Base-by-base conservation (phyloP, 2,113 vertebrate species). In the Panthera leo region DNA sequence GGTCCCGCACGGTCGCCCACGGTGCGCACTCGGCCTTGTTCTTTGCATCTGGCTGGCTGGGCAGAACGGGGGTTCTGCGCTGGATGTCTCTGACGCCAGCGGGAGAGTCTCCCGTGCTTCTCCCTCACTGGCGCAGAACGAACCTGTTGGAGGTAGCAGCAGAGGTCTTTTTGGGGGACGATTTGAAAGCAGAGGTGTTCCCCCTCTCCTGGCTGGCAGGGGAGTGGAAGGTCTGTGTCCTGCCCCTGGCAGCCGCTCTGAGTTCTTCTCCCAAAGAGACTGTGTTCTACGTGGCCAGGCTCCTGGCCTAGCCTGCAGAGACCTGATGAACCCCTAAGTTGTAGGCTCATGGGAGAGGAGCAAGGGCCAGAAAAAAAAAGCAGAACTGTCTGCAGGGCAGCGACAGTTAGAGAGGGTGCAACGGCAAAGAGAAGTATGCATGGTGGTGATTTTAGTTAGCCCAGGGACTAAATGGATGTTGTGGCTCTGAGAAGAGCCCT, bases 1-100 rank as follows among this genome's bases (percentile, higher is more conserved):
- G 98, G 99, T 99, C 71, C n/a, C 6, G 39, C 34, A 8, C 7
- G 21, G 55, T 58, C 19, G 18, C 55, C 18, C 34, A 5, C 31
- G 0, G n/a, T 15, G 45, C 25, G 1, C 42, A 2, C 7, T 13
- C 1, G 15, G 10, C 42, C 27, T 5, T 83, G 27, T 14, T 8
- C 42, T 9, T 19, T 36, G 48, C n/a, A 8, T n/a, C 27, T 31
- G 55, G 4, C 51, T 5, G 18, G 5, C 9, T 2, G 34, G 63
- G 34, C 42, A 5, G 2, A 27, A 21, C 2, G 5, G 19, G 27
- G 34, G 1, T 7, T 10, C 18, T 1, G 8, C 14, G 0, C 39
- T 23, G 51, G 42, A 13, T 21, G 14, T 36, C 11, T 16, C 18
- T 4, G 3, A 3, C 1, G 1, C 82, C 4, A 8, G 45, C 39